Evolutionary conservation across 1,140 invertebrate genomes (phyloP), one percentile per base, ranked within the genome.

Genomic region (Drosophila sulfurigaster): DNA sequence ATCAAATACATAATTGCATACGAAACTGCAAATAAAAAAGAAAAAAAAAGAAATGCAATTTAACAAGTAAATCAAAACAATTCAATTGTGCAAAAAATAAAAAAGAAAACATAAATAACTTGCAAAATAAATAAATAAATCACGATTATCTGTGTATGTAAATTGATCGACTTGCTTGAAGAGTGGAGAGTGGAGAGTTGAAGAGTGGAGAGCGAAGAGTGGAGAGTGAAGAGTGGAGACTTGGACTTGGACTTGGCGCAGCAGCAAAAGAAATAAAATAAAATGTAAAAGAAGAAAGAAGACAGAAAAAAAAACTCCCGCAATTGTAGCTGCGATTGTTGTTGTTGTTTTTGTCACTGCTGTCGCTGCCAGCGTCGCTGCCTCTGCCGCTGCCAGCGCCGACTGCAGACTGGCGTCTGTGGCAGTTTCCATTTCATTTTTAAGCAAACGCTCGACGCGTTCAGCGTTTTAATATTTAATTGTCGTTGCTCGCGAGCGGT

Each of bases 341-440:
- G 45, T 15, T 46, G 10, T 46, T 51, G 60, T 13, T 60, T 60
- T 13, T 63, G 30, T 48, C 32, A 25, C 0, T 4, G 15, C 41
- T 52, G 56, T n/a, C 51, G 67, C 71, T 41, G 38, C 10, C 38
- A 1, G 4, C 3, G 41, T 43, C n/a, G 11, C 41, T 52, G 60
- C 10, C 41, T 59, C 72, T 69, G 75, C 45, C 32, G 7, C 62
- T 28, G 54, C 32, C 32, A 8, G 56, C 25, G 43, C 13, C 38
- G 43, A 15, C 16, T 35, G 54, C 45, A 38, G 8, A 46, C 4
- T 20, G 35, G 49, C 45, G 57, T 38, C 46, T 69, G 49, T 32
- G 45, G 57, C 73, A 67, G 81, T 89, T 91, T 91, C 79, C 81
- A 85, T 91, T 91, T 91, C 83, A 89, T 91, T 91, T 91, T 91